Percentiles rank a stretch among this genome's conserved stretches.
Conservation (phyloP, 2,888 invertebrate genomes). For the Lepidocyrtoides sp. region DNA sequence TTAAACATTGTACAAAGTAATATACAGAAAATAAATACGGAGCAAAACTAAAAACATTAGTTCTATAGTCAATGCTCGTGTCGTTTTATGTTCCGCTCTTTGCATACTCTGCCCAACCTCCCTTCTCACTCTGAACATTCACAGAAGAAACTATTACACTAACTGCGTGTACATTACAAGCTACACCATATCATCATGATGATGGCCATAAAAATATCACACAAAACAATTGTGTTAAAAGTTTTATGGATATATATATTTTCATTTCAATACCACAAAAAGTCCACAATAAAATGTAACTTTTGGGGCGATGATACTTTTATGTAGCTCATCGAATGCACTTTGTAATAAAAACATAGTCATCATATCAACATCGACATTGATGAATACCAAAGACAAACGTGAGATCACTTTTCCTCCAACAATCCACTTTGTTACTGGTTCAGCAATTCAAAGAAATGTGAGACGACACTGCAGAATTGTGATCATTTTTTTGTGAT, state of each 20-base stretch:
- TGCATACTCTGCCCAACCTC: constrained; percentile 56
- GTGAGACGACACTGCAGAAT: constrained; percentile 20
- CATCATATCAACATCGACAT: constrained; percentile 51
- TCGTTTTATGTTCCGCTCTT: constrained; percentile 9
- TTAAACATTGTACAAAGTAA: constrained; percentile 12
- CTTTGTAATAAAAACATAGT: constrained; percentile 15
- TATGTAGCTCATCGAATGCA: constrained; percentile 31
- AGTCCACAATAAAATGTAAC: neutral
- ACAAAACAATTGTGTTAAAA: neutral
- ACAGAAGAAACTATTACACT: constrained; percentile 26
- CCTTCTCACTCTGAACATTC: constrained; percentile 2
- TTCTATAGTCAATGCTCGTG: neutral
- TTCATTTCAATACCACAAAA: neutral
- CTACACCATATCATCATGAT: too few relatives aligned
- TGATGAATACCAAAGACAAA: constrained; percentile 25
- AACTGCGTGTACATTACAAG: neutral
- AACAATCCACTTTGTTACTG: constrained; percentile 30
- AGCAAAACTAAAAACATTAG: neutral
- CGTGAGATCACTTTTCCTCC: constrained; percentile 63
- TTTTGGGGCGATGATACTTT: neutral
- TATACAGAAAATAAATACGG: constrained; percentile 6
- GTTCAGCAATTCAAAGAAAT: constrained; percentile 59
- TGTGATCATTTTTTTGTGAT: neutral
- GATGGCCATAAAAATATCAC: constrained; percentile 48
- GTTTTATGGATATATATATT: constrained; percentile 19